These are phyloP conservation scores for Gymnobelideus leadbeateri DNA, from an alignment of 2,113 vertebrate species.

Conservation along the genomic window DNA sequence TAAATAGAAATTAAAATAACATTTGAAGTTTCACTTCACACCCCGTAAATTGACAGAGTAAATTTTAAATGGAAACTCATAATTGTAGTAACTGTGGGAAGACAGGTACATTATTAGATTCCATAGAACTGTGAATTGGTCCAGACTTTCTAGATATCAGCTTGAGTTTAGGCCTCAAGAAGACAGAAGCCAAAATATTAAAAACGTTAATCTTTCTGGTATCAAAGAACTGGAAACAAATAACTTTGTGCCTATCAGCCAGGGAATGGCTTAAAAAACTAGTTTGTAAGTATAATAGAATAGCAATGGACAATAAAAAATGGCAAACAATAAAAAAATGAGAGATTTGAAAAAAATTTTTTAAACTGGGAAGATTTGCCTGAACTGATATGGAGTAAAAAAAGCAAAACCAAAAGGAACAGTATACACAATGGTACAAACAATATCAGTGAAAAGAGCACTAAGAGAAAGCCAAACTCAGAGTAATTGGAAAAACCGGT, in stretches of 20 bases:
- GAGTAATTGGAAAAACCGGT: background rate
- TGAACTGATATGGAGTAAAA: background rate
- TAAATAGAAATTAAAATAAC: background rate
- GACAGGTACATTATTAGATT: no score
- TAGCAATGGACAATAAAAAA: background rate
- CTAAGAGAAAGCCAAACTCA: background rate
- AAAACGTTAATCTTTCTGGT: background rate
- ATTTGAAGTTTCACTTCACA: background rate
- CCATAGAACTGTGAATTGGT: background rate
- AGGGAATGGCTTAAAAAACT: background rate
- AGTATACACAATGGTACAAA: background rate
- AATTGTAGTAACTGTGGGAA: background rate
- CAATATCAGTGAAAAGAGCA: background rate
- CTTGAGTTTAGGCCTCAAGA: background rate
- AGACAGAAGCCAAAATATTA: background rate
- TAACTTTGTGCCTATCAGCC: background rate
- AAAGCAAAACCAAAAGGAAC: background rate
- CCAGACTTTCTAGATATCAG: background rate
- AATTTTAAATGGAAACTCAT: background rate
- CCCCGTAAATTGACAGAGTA: background rate
- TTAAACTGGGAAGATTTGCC: background rate
- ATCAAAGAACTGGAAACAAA: background rate
- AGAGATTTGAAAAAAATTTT: background rate
- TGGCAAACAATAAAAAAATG: background rate
- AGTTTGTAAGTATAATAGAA: background rate